Base-by-base conservation (phyloP, 1,140 invertebrate species). In the Mamestra configurata region DNA sequence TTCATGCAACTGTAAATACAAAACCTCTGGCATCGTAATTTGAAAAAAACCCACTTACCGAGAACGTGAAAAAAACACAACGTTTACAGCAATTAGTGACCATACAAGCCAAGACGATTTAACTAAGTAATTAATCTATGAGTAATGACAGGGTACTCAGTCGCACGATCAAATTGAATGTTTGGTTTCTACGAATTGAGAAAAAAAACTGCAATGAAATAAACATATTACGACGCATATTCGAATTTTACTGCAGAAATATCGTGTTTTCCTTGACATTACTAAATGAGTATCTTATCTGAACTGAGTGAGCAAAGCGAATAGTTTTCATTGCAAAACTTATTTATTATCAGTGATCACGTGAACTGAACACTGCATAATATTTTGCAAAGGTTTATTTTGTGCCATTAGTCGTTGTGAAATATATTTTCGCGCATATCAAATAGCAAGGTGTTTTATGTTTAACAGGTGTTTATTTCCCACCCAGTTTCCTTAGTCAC, bases 1-100 rank as follows among this genome's bases (percentile, higher is more conserved):
- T 86, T 90, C 91, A 87, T 89, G 91, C 89, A 92, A 91, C 90
- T 92, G 90, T 93, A 93, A 90, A 93, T 86, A 89, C 86, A 89
- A 89, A 90, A 89, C 88, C 87, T 88, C 87, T 92, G 79, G 86
- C 84, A 77, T 85, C 85, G 86, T 93, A 90, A 90, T 90, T 91
- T 90, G 82, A 92, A 93, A 79, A n/a, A 92, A 93, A 88, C 85
- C 88, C 88, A 91, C 88, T 91, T 88, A 87, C 84, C 55, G 84
- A 88, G 90, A 90, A 93, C 88, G 85, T 90, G 89, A 93, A 92
- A 92, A 93, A 92, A 77, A 80, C 86, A 92, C 86, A 90, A 81
- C 90, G 84, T 91, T 92, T 90, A 92, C 84, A 84, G 87, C 89
- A 93, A 94, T 93, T 93, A 93, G 83, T 85, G 84, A 82, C 86